Base-by-base conservation (phyloP, 2,888 invertebrate species). In the Plebejus argus region DNA sequence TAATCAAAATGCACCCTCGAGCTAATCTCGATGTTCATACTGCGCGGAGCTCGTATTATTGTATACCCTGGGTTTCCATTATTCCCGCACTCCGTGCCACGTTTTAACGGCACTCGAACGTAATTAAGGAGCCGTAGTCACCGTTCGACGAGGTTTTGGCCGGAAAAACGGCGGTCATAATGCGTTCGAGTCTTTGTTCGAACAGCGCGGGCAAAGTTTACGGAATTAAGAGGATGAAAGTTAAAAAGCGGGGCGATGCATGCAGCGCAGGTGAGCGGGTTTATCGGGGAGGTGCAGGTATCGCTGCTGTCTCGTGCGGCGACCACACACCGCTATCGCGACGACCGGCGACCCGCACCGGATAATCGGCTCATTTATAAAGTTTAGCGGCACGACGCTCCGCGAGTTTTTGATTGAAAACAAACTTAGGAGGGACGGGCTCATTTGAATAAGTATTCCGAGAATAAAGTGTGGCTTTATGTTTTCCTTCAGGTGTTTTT, bases 401-500 rank as follows among this genome's bases (percentile, higher is more conserved):
- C 88, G 89, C 88, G 92, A 93, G 93, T 93, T 93, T 93, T 93
- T 94, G 94, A 94, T 94, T 94, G 94, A 94, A 94, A 94, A 93
- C 92, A 94, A 94, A 94, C 94, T 94, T 93, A 92, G 94, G 93
- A 94, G 94, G 94, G 93, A 94, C 94, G 91, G 92, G 90, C 92
- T 94, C 94, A 93, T 94, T 94, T 94, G 93, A 94, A 94, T 94
- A 94, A 94, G 94, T 94, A 94, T 94, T 93, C 92, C 90, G 91
- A 91, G 92, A 93, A 94, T 93, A 93, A 94, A 93, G 94, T 93
- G 94, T 93, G 93, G 93, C 92, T 94, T 94, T 92, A 93, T 93
- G 93, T 93, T 94, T 94, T 93, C 92, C 92, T 93, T 93, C 91
- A 91, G 92, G 92, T 92, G 92, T 92, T 93, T 93, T 93, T 93